Evolutionary conservation across 53 echinoderm and acorn worm species (phyloP), one percentile per base, ranked within the genome.

Genomic region (Temnopleurus reevesii): DNA sequence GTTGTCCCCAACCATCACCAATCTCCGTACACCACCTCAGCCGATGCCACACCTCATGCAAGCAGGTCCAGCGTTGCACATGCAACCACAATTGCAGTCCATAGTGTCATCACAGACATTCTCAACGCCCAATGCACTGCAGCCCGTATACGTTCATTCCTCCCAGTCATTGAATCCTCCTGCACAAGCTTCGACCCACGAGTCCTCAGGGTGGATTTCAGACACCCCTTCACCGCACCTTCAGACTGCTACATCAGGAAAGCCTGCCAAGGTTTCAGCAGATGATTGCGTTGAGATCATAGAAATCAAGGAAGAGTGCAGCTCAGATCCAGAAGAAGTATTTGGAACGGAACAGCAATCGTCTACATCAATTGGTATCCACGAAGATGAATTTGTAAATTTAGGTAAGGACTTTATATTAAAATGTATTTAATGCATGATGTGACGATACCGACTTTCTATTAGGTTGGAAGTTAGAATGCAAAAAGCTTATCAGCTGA

Each of bases 301-400:
- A 3, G 79, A 79, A 28, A 79, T 79, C 79, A 79, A 79, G 29
- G 79, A 79, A 47, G 79, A 79, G 51, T 46, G 79, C 41, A 51
- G 49, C 28, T 47, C 79, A 26, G 79, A 46, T 13, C 79, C 49
- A 26, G 79, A 71, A 71, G 71, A 71, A 21, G 10, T 43, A 9
- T 71, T 27, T 19, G 35, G 38, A 4, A 19, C 23, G 19, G 71
- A 71, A 23, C 38, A 41, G 2, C n/a, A 23, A 41, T 71, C 38
- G 23, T 71, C 71, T 1, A 33, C 63, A 63, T 15, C 65, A 34
- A 71, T 71, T n/a, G 71, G 41, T n/a, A 21, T 71, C 38, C 71
- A n/a, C 38, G 71, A 41, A 71, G 71, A 71, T 71, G 36, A 41
- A 71, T 8, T 71, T 41, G 9, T 41, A 23, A 71, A 38, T 71